phyloP scores from a whole-genome alignment of 2,888 invertebrate genomes.

The Prosapia bicincta region DNA sequence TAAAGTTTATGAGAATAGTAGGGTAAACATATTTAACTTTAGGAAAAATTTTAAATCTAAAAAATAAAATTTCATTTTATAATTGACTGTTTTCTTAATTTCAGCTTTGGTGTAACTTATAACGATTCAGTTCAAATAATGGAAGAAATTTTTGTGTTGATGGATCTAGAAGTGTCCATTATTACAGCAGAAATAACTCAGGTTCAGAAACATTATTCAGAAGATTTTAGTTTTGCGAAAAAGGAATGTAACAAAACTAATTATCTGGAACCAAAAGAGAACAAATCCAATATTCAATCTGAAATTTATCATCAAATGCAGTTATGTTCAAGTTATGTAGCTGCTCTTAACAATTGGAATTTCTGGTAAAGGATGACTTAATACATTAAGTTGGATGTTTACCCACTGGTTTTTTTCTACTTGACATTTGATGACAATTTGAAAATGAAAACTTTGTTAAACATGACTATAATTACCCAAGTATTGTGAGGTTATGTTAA shows the following conservation, averaged over 20 bases:
- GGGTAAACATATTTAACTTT: too few relatives aligned
- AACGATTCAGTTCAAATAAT: neutral
- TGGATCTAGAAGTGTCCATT: neutral
- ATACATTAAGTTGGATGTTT: too few relatives aligned
- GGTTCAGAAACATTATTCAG: neutral
- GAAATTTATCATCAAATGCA: neutral
- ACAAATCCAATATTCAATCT: neutral
- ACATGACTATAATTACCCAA: too few relatives aligned
- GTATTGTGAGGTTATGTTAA: too few relatives aligned
- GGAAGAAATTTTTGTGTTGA: neutral
- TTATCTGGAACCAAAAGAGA: too few relatives aligned
- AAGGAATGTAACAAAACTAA: neutral
- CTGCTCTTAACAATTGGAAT: neutral
- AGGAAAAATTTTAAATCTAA: too few relatives aligned
- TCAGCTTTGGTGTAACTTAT: neutral
- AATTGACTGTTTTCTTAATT: too few relatives aligned
- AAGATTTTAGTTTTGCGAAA: neutral
- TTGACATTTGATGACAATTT: too few relatives aligned
- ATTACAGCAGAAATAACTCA: neutral
- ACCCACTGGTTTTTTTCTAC: too few relatives aligned
- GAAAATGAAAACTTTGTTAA: too few relatives aligned
- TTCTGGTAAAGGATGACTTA: neutral
- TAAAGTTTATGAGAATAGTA: too few relatives aligned
- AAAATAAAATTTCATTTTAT: too few relatives aligned
- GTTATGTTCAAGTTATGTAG: neutral